Evolutionary conservation across 2,888 invertebrate genomes (phyloP).

Genomic region (Ephialtes manifestator): DNA sequence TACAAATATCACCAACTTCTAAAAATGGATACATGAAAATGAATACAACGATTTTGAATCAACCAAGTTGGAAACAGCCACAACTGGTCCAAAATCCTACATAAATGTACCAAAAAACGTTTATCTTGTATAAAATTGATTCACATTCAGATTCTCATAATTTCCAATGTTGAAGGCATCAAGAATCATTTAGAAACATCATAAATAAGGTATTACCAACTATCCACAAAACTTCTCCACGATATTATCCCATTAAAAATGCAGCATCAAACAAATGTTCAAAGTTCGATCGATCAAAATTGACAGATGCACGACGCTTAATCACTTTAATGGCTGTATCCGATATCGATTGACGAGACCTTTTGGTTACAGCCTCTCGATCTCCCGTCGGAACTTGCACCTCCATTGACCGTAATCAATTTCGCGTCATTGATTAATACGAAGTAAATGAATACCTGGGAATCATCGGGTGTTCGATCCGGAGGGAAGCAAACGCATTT

Average conservation of each 20-base stretch:
- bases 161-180: no score
- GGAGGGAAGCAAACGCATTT: constrained; percentile 2
- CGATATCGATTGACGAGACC: constrained; percentile 48
- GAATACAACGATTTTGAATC: no score
- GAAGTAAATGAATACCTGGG: constrained; percentile 84
- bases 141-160: no score
- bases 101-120: no score
- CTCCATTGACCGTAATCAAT: constrained; percentile 80
- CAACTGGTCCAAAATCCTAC: no score
- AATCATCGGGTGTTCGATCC: constrained; percentile 76
- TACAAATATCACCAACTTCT: no score
- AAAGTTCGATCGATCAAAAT: constrained; percentile 44
- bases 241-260: not conserved
- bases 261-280: constrained; percentile 27
- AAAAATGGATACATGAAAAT: no score
- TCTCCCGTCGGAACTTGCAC: constrained; percentile 48
- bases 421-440: constrained; percentile 84
- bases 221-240: not conserved
- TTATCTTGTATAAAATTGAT: no score
- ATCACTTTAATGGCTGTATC: constrained; percentile 56
- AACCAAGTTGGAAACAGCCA: no score
- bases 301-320: constrained; percentile 25
- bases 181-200: not conserved
- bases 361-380: constrained; percentile 49
- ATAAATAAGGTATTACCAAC: not conserved